Evolutionary conservation across 1,140 invertebrate genomes (phyloP).

Genomic region (Brachionus paranguensis): DNA sequence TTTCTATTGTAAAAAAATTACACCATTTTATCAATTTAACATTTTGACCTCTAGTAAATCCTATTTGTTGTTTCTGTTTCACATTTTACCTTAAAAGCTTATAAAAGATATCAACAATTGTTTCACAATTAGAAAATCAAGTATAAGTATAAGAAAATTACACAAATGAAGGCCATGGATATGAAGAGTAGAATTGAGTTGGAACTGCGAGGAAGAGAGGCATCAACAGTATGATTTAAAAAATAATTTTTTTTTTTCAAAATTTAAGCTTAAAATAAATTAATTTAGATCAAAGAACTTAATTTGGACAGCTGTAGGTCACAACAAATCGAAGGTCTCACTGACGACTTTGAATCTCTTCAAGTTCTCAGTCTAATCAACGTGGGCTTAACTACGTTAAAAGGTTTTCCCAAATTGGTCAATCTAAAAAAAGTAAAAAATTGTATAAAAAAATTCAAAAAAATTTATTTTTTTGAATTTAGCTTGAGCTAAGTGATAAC

Average conservation of each 20-base stretch:
- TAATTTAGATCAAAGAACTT: constrained; percentile 63
- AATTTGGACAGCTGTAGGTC: constrained; percentile 92
- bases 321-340: constrained; percentile 80
- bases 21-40: not conserved
- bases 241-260: not conserved
- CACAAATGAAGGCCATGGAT: constrained; percentile 37
- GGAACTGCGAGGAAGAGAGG: constrained; percentile 33
- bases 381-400: constrained; percentile 85
- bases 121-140: no score
- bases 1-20: not conserved
- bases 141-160: not conserved
- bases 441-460: not conserved
- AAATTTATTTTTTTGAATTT: constrained; percentile 42
- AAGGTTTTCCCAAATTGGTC: constrained; percentile 84
- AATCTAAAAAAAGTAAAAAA: constrained; percentile 65
- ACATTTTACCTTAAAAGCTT: not conserved
- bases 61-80: not conserved
- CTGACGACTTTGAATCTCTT: constrained; percentile 81
- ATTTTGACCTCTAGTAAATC: not conserved
- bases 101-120: not conserved
- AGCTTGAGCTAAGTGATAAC: constrained; percentile 74
- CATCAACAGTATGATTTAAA: not conserved
- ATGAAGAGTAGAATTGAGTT: constrained; percentile 37
- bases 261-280: not conserved
- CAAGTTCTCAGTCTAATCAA: constrained; percentile 87